These are phyloP conservation scores for Aleiodes sp. DNA, from an alignment of 1,140 invertebrate genomes.

Conservation along the genomic window DNA sequence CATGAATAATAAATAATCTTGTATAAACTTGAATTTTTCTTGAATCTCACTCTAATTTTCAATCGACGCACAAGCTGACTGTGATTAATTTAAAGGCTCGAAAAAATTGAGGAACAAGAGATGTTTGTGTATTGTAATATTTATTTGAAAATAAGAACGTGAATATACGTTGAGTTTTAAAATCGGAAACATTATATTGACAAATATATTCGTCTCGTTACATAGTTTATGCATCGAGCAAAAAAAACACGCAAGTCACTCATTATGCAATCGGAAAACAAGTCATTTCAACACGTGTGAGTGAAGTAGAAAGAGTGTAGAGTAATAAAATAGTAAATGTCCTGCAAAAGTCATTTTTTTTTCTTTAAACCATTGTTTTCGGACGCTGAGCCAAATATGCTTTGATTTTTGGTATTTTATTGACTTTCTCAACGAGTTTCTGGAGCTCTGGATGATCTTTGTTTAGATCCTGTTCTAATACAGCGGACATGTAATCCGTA, in stretches of 20 bases:
- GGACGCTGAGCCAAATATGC: constrained; percentile 61
- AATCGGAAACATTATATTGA: too few species aligned
- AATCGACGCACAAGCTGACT: not conserved
- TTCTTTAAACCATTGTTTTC: constrained; percentile 33
- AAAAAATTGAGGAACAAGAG: not conserved
- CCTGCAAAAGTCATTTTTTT: not conserved
- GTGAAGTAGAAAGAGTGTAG: not conserved
- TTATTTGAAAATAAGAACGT: too few species aligned
- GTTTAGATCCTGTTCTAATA: constrained; percentile 45
- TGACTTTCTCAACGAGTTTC: constrained; percentile 55
- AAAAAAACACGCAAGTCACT: too few species aligned
- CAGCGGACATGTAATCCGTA: constrained; percentile 45
- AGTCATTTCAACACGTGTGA: too few species aligned
- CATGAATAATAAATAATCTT: too few species aligned
- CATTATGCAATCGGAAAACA: too few species aligned
- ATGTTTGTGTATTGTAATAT: not conserved
- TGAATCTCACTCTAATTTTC: too few species aligned
- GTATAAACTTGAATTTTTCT: too few species aligned
- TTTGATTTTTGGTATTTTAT: constrained; percentile 54
- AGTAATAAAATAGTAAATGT: constrained; percentile 3
- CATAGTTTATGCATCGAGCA: too few species aligned
- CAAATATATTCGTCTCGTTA: too few species aligned
- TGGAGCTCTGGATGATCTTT: constrained; percentile 53
- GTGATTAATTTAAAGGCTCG: not conserved
- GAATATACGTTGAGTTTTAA: too few species aligned